Conservation (phyloP, 2,113 vertebrate species). For the Hemicordylus capensis region DNA sequence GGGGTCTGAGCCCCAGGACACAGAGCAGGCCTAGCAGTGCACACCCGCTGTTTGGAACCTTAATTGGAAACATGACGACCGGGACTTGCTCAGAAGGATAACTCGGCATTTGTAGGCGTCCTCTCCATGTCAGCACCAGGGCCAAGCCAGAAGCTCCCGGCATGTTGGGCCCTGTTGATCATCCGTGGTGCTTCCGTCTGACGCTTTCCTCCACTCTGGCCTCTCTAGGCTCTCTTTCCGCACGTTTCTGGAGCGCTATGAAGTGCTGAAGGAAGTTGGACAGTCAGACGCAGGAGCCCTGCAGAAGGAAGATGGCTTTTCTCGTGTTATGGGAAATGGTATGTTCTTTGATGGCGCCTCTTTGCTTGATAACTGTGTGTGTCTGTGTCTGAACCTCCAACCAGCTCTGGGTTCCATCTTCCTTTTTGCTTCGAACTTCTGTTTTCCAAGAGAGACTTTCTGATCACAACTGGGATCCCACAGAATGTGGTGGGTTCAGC, state of each 20-base stretch:
- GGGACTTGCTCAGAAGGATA: no score
- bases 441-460: background rate
- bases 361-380: background rate
- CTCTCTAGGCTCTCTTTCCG: conserved; percentile 83
- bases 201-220: conserved; percentile 17
- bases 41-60: no score
- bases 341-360: background rate
- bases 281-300: background rate
- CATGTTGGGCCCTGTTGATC: background rate
- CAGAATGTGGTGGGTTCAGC: no score
- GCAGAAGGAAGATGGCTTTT: conserved; percentile 15
- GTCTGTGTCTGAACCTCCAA: background rate
- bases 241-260: conserved; percentile 86
- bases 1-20: no score
- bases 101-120: no score
- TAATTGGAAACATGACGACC: no score
- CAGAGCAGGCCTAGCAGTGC: no score
- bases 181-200: background rate
- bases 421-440: background rate
- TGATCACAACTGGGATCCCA: background rate
- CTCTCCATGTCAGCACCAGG: no score
- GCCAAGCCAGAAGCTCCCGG: no score
- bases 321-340: conserved; percentile 42
- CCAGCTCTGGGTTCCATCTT: background rate
- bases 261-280: conserved; percentile 70